phyloP scores from a whole-genome alignment of 2,888 invertebrate genomes.

The Stenolophus ochropezus region DNA sequence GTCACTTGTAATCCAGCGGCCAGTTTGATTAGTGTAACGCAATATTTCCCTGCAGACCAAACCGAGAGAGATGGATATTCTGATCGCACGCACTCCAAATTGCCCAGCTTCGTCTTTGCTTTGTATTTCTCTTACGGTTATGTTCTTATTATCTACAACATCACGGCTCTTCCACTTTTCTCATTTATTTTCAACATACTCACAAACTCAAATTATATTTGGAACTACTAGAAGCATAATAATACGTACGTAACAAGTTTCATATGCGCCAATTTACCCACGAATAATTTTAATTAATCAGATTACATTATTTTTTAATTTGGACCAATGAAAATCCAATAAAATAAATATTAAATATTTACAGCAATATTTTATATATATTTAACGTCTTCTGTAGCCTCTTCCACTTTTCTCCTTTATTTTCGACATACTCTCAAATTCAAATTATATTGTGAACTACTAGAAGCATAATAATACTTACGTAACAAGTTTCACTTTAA shows the following conservation, averaged over 20 bases:
- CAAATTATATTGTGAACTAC: not conserved
- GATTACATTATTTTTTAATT: too few species aligned
- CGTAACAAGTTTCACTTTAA: too few species aligned
- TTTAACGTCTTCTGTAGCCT: too few species aligned
- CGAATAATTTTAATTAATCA: too few species aligned
- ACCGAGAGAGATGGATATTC: slow-evolving; percentile 36
- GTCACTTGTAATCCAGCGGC: slow-evolving; percentile 72
- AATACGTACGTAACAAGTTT: too few species aligned
- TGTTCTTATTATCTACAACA: slow-evolving; percentile 10
- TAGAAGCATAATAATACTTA: too few species aligned
- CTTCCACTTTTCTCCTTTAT: not conserved
- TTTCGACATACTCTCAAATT: not conserved
- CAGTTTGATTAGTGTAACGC: slow-evolving; percentile 70
- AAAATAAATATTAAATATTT: too few species aligned
- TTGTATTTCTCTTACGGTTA: slow-evolving; percentile 7
- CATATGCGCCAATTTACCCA: too few species aligned
- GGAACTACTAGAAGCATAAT: too few species aligned
- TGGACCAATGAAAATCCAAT: too few species aligned
- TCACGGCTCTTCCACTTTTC: not conserved
- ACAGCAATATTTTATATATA: too few species aligned
- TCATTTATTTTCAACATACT: not conserved
- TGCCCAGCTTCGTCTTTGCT: slow-evolving; percentile 11
- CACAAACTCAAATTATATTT: not conserved
- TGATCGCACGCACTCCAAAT: slow-evolving; percentile 31
- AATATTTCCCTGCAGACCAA: slow-evolving; percentile 63